Conservation (phyloP, 2,888 invertebrate genomes). For the Xylocampa areola region DNA sequence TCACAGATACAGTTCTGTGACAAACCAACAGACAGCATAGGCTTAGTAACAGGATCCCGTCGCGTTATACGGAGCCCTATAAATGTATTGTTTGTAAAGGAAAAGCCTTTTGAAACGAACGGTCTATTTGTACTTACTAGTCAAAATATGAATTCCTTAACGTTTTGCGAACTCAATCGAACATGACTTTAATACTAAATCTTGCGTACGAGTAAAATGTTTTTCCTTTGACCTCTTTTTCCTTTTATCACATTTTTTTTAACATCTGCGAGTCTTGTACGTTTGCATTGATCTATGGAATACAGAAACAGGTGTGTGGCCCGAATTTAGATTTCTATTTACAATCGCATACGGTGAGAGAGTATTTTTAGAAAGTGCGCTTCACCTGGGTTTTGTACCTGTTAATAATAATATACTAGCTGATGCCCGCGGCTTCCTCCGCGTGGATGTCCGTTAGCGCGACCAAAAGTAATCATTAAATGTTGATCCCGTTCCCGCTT, state of each 20-base stretch:
- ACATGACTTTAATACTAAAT: slow-evolving; percentile 19
- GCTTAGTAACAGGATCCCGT: too few species aligned
- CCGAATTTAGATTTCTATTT: slow-evolving; percentile 54
- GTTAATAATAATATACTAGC: too few species aligned
- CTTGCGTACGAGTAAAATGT: slow-evolving; percentile 5
- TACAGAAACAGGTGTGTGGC: slow-evolving; percentile 30
- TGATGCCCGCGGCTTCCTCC: too few species aligned
- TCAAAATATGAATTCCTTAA: slow-evolving; percentile 19
- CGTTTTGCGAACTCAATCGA: slow-evolving; percentile 8
- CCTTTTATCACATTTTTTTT: slow-evolving; percentile 22
- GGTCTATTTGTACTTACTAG: slow-evolving; percentile 28
- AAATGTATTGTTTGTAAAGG: slow-evolving; percentile 21
- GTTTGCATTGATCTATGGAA: slow-evolving; percentile 28
- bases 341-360: slow-evolving; percentile 14
- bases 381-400: slow-evolving; percentile 8
- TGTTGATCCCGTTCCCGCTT: too few species aligned
- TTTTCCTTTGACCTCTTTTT: slow-evolving; percentile 17
- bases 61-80: too few species aligned
- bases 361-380: slow-evolving; percentile 28
- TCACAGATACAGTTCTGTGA: too few species aligned
- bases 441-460: too few species aligned
- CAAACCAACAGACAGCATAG: too few species aligned
- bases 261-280: slow-evolving; percentile 12
- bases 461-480: too few species aligned
- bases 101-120: slow-evolving; percentile 2